A percentile compares a stretch with the other conserved stretches of the same genome.
Conservation (phyloP, 1,140 invertebrate genomes). For the Monomorium pharaonis region DNA sequence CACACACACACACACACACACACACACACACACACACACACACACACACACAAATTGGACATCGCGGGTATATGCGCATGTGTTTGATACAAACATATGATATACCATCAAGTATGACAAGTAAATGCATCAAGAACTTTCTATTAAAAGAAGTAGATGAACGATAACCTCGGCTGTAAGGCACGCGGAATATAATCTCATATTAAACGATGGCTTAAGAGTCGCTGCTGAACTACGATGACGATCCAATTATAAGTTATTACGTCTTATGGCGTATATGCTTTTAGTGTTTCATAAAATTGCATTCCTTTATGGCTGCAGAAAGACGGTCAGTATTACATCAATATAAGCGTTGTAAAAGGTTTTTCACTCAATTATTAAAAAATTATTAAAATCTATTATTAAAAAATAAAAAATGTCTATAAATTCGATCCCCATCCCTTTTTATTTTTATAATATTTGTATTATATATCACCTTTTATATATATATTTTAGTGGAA, state of each 20-base stretch:
- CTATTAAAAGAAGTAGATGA: neutral
- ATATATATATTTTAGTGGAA: neutral
- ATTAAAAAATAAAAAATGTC: neutral
- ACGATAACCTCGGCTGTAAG: neutral
- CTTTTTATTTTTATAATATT: neutral
- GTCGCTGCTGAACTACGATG: neutral
- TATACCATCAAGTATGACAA: neutral
- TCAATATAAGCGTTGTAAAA: neutral
- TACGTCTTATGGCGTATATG: constrained; percentile 16
- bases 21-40: neutral
- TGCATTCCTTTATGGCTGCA: neutral
- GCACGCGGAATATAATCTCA: neutral
- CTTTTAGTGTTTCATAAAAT: constrained; percentile 27
- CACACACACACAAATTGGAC: no score
- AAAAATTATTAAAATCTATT: no score
- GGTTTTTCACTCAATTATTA: neutral
- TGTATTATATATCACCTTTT: neutral
- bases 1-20: neutral
- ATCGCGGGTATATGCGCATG: no score
- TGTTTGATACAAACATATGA: neutral
- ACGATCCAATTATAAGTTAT: constrained; percentile 55
- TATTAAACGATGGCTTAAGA: constrained; percentile 21
- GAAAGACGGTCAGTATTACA: constrained; percentile 1
- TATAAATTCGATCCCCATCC: no score
- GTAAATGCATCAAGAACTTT: neutral